Percentiles rank a stretch among this genome's conserved stretches.
Evolutionary conservation across 2,888 invertebrate species (phyloP).

Genomic region (Schrankia costaestrigalis): DNA sequence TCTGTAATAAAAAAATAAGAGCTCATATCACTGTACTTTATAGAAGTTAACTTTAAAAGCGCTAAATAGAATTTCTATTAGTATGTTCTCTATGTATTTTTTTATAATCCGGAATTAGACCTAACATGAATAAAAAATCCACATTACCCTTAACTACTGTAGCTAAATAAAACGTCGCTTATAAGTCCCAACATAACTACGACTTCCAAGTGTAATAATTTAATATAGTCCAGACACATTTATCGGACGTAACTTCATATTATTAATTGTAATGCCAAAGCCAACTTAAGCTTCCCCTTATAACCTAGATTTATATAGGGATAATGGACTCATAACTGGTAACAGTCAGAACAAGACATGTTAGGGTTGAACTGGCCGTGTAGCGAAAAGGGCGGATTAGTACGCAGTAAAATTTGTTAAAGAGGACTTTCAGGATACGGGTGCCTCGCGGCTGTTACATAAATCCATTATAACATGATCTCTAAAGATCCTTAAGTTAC

Average conservation of each 20-base stretch:
- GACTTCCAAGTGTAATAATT: neutral
- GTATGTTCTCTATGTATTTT: too few relatives aligned
- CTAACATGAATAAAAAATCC: too few relatives aligned
- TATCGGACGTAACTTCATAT: slow-evolving; percentile 51
- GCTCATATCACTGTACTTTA: too few relatives aligned
- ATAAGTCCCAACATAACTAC: too few relatives aligned
- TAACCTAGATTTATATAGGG: slow-evolving; percentile 73
- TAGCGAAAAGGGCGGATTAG: slow-evolving; percentile 72
- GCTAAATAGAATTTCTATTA: too few relatives aligned
- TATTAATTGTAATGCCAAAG: slow-evolving; percentile 61
- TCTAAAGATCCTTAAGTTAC: slow-evolving; percentile 5
- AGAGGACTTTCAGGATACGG: slow-evolving; percentile 64
- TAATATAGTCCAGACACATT: slow-evolving; percentile 37
- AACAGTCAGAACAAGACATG: slow-evolving; percentile 63
- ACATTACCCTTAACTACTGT: too few relatives aligned
- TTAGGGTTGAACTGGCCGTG: slow-evolving; percentile 50
- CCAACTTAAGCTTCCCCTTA: slow-evolving; percentile 52
- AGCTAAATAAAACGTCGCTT: too few relatives aligned
- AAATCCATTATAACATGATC: slow-evolving; percentile 41
- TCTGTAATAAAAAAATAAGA: too few relatives aligned
- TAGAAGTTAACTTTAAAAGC: too few relatives aligned
- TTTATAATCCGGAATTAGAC: too few relatives aligned
- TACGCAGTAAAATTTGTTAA: slow-evolving; percentile 77
- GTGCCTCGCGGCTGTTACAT: slow-evolving; percentile 54
- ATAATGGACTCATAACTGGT: slow-evolving; percentile 71